Conservation (phyloP, 2,797 vertebrate genomes). For the Peromyscus eremicus region DNA sequence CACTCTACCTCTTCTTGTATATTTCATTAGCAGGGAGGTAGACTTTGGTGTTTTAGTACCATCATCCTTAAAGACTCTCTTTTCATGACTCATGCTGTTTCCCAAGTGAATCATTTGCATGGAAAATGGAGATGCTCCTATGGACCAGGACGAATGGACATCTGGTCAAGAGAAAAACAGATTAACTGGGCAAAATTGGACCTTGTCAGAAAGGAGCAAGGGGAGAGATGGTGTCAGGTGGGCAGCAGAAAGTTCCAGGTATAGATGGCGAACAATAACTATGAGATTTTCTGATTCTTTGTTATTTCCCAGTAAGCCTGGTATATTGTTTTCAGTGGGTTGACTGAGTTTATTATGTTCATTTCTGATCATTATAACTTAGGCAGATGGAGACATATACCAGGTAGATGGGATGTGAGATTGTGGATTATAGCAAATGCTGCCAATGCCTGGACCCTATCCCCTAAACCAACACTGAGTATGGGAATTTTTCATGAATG, state of each 20-base stretch:
- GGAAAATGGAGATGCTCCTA: not conserved
- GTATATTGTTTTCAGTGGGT: not conserved
- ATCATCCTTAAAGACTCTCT: not conserved
- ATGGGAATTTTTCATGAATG: not conserved
- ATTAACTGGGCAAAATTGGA: not conserved
- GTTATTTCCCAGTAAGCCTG: constrained; percentile 1
- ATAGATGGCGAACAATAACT: not conserved
- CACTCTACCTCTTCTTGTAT: not conserved
- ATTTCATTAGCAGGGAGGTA: not conserved
- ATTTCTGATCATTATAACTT: not conserved
- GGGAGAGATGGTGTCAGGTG: not conserved
- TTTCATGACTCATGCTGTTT: not conserved
- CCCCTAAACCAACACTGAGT: not conserved
- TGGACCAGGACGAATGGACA: not conserved
- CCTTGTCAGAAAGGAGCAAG: not conserved
- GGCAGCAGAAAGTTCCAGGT: not conserved
- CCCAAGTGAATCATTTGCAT: not conserved
- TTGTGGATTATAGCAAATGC: not conserved
- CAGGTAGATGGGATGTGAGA: not conserved
- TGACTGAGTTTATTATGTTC: not conserved
- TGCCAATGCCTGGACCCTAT: not conserved
- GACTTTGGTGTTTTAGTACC: not conserved
- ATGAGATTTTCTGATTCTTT: not conserved
- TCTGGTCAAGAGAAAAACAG: not conserved
- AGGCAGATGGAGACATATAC: not conserved